These are phyloP conservation scores for Channa striata DNA, from an alignment of 2,797 vertebrate species.

Conservation along the genomic window DNA sequence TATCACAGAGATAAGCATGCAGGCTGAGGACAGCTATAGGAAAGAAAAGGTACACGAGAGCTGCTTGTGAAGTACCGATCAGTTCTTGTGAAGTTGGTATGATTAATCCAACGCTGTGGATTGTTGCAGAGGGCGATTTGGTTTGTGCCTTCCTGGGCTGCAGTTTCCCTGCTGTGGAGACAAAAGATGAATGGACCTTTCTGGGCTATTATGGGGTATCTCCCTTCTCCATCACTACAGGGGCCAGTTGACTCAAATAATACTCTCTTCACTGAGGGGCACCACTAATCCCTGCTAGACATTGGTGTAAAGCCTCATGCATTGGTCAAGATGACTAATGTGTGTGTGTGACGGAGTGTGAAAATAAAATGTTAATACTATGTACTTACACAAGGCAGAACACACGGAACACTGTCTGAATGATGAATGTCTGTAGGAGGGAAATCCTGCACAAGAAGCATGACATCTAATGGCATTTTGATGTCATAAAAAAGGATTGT, in stretches of 20 bases:
- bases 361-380: conserved; percentile 28
- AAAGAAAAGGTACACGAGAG: conserved; percentile 53
- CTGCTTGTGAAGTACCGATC: conserved; percentile 58
- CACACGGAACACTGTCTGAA: neutral
- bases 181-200: conserved; percentile 72
- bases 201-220: conserved; percentile 68
- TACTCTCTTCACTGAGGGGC: conserved; percentile 56
- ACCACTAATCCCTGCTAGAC: conserved; percentile 62
- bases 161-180: conserved; percentile 50
- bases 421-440: conserved; percentile 45
- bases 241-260: conserved; percentile 65
- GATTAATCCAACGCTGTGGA: conserved; percentile 68
- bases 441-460: conserved; percentile 2
- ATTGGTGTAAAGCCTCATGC: conserved; percentile 48
- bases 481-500: conserved; percentile 20
- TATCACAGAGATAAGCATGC: conserved; percentile 68
- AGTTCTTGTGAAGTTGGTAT: conserved; percentile 68
- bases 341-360: too few species aligned
- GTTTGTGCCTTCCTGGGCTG: conserved; percentile 48
- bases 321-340: conserved; percentile 62
- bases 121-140: conserved; percentile 57
- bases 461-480: conserved; percentile 21
- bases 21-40: conserved; percentile 56
- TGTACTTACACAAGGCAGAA: conserved; percentile 22
- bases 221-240: conserved; percentile 68